Conservation (phyloP, 2,797 vertebrate species). For the Thalassophryne amazonica region DNA sequence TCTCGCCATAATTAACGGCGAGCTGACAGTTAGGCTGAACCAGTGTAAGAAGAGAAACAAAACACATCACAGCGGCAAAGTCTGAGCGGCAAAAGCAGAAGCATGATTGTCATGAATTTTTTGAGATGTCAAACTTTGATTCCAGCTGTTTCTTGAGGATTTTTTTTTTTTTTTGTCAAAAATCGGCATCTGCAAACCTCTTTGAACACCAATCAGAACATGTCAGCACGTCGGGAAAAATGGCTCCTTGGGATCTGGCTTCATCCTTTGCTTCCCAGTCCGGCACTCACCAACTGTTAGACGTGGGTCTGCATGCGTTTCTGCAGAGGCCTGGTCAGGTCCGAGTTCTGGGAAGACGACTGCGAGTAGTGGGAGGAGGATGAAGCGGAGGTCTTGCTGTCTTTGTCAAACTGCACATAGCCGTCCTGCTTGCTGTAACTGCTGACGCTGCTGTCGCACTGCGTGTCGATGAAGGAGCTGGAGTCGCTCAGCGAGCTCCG, state of each 20-base stretch:
- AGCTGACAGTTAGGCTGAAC: not conserved
- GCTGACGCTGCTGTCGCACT: constrained; percentile 98
- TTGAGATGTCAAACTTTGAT: not conserved
- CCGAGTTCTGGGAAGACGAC: constrained; percentile 97
- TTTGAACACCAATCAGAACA: not conserved
- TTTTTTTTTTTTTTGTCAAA: not conserved
- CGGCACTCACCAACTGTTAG: not conserved
- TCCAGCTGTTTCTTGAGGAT: not conserved
- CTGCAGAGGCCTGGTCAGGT: constrained; percentile 95
- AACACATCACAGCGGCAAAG: constrained; percentile 3
- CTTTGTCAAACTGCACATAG: constrained; percentile 97
- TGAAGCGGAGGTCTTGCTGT: constrained; percentile 96
- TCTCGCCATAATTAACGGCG: not conserved
- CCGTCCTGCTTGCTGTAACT: constrained; percentile 96
- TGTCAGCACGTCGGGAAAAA: not conserved
- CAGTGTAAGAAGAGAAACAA: constrained; percentile 1
- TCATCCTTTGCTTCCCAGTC: not conserved
- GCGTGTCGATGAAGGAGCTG: constrained; percentile 97
- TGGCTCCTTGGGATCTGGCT: constrained; percentile 2
- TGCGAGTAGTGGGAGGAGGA: constrained; percentile 97
- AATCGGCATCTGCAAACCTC: not conserved
- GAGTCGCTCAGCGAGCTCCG: constrained; percentile 97
- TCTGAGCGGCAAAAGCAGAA: constrained; percentile 11
- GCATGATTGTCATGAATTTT: constrained; percentile 12
- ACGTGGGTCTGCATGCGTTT: constrained; percentile 99